Percentiles rank a stretch among this genome's conserved stretches.
These are phyloP conservation scores for Anaspis maculata DNA, from an alignment of 2,888 invertebrate genomes.

Conservation along the genomic window DNA sequence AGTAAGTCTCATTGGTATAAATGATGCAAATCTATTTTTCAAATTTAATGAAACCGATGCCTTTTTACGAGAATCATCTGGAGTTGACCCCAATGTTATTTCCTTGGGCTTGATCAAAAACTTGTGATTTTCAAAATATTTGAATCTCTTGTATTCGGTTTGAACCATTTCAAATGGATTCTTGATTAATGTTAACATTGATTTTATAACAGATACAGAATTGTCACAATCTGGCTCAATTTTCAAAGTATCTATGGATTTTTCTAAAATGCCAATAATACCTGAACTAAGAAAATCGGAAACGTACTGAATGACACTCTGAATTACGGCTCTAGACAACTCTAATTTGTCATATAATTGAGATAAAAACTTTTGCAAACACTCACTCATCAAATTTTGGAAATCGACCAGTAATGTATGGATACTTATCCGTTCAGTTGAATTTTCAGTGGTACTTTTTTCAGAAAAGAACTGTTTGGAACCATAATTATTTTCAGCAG, in stretches of 20 bases:
- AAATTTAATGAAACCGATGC: background rate
- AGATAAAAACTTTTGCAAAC: background rate
- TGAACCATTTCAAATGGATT: background rate
- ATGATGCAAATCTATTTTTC: background rate
- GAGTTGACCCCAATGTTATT: background rate
- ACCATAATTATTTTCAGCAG: too few relatives aligned
- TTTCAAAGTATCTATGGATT: background rate
- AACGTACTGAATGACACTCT: background rate
- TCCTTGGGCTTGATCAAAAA: background rate
- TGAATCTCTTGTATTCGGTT: background rate
- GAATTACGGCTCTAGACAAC: background rate
- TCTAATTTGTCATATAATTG: background rate
- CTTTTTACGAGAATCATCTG: background rate
- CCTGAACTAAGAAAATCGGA: background rate
- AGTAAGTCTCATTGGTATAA: background rate
- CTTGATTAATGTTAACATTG: background rate
- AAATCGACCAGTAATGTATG: background rate
- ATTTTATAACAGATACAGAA: too few relatives aligned
- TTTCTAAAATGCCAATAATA: background rate
- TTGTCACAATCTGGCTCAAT: background rate
- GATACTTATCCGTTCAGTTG: background rate
- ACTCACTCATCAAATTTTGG: background rate
- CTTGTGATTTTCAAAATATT: constrained; percentile 1
- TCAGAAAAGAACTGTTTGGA: too few relatives aligned
- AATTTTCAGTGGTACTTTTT: background rate